Percentiles rank a stretch among this genome's conserved stretches.
Evolutionary conservation across 1,140 invertebrate species (phyloP).

Genomic region (Gryllus bimaculatus): DNA sequence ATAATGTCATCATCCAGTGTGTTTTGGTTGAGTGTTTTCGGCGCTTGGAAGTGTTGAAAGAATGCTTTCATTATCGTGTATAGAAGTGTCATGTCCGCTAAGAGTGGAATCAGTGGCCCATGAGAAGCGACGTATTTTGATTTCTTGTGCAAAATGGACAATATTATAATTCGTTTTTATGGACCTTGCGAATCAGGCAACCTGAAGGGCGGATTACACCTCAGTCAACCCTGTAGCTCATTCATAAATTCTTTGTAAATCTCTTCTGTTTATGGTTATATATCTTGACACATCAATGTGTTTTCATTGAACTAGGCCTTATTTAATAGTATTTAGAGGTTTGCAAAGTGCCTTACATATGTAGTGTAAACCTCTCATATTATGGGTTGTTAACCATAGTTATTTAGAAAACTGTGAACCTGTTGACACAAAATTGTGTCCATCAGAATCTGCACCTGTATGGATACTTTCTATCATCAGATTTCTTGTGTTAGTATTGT

Average conservation of each 20-base stretch:
- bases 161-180: background rate
- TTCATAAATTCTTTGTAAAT: background rate
- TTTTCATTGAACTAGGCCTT: too few species aligned
- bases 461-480: too few species aligned
- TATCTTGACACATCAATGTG: too few species aligned
- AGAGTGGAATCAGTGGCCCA: slow-evolving; percentile 2
- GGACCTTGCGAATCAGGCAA: background rate
- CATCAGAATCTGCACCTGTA: too few species aligned
- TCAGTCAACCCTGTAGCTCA: background rate
- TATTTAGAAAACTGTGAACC: too few species aligned
- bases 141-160: background rate
- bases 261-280: too few species aligned
- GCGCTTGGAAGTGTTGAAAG: background rate
- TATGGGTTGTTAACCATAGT: too few species aligned
- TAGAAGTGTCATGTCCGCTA: background rate
- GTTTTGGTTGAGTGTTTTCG: background rate
- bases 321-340: too few species aligned
- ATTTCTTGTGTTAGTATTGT: too few species aligned
- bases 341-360: too few species aligned
- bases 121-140: background rate
- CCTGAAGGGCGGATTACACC: background rate
- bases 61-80: background rate
- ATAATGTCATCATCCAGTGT: background rate
- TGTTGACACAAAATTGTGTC: too few species aligned
- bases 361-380: too few species aligned